A percentile compares a stretch with the other conserved stretches of the same genome.
phyloP scores from a whole-genome alignment of 1,140 invertebrate genomes.

The Pachypsylla venusta region DNA sequence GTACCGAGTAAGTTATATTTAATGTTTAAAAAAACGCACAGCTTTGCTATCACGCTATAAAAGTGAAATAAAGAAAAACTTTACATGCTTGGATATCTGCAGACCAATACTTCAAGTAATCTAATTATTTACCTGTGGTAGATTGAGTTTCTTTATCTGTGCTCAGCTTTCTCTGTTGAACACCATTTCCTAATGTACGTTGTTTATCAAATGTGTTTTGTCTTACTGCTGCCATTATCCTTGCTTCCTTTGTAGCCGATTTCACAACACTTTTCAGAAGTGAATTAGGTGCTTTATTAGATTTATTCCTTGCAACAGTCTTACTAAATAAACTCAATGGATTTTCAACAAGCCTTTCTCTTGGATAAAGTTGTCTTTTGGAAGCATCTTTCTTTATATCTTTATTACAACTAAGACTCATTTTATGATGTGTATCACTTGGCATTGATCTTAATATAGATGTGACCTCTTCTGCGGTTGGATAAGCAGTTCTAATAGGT shows the following conservation, averaged over 20 bases:
- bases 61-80: too few species aligned
- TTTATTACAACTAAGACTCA: conserved; percentile 20
- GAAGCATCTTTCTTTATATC: conserved; percentile 35
- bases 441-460: conserved; percentile 25
- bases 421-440: conserved; percentile 21
- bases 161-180: conserved; percentile 15
- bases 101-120: too few species aligned
- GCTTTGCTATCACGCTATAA: too few species aligned
- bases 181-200: conserved; percentile 18
- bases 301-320: conserved; percentile 10
- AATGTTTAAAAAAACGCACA: too few species aligned
- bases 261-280: conserved; percentile 22
- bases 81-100: too few species aligned
- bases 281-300: conserved; percentile 16
- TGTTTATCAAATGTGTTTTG: conserved; percentile 16
- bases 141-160: too few species aligned
- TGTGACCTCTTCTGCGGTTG: conserved; percentile 24
- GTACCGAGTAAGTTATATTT: too few species aligned
- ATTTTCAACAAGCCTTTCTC: conserved; percentile 24
- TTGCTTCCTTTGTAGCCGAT: conserved; percentile 22
- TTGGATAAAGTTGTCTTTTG: conserved; percentile 36
- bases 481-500: conserved; percentile 18
- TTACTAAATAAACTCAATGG: background rate
- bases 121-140: too few species aligned
- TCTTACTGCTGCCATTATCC: conserved; percentile 22